These are phyloP conservation scores for Epinotia nisella DNA, from an alignment of 2,888 invertebrate species.

Conservation along the genomic window DNA sequence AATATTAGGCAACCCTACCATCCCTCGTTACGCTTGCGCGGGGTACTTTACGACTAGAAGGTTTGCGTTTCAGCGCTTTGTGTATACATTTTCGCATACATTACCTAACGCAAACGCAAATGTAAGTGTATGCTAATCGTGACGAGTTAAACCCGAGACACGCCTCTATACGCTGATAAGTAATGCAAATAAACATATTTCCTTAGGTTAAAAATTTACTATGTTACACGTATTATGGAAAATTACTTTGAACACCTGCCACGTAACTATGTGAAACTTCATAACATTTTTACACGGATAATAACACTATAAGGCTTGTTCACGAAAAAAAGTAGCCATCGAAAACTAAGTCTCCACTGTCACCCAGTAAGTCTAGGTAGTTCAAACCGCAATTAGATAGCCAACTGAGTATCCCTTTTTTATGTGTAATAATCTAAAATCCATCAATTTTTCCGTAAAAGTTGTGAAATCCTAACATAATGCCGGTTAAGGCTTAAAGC, in stretches of 20 bases:
- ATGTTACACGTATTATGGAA: background rate
- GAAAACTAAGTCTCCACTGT: too few relatives aligned
- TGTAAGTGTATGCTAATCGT: constrained; percentile 21
- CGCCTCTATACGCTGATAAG: constrained; percentile 22
- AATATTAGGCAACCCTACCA: constrained; percentile 19
- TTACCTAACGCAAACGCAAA: constrained; percentile 26
- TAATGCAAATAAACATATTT: constrained; percentile 26
- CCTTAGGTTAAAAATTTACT: background rate
- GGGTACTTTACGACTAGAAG: constrained; percentile 26
- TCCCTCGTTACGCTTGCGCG: constrained; percentile 14
- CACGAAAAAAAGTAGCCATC: too few relatives aligned
- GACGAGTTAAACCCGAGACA: constrained; percentile 22
- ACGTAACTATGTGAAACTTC: too few relatives aligned
- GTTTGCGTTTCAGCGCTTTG: constrained; percentile 13
- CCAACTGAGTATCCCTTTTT: too few relatives aligned
- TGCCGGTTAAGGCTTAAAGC: too few relatives aligned
- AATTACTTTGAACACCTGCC: background rate
- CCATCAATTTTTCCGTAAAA: too few relatives aligned
- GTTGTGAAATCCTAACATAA: too few relatives aligned
- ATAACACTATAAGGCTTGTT: background rate
- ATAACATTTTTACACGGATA: too few relatives aligned
- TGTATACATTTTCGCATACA: constrained; percentile 26
- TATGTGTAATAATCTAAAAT: too few relatives aligned
- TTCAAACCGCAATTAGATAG: too few relatives aligned
- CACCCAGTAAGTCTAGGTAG: too few relatives aligned